These are phyloP conservation scores for Hydrozoanthus gracilis DNA, from an alignment of 92 coral and sea anemone species.

Conservation along the genomic window DNA sequence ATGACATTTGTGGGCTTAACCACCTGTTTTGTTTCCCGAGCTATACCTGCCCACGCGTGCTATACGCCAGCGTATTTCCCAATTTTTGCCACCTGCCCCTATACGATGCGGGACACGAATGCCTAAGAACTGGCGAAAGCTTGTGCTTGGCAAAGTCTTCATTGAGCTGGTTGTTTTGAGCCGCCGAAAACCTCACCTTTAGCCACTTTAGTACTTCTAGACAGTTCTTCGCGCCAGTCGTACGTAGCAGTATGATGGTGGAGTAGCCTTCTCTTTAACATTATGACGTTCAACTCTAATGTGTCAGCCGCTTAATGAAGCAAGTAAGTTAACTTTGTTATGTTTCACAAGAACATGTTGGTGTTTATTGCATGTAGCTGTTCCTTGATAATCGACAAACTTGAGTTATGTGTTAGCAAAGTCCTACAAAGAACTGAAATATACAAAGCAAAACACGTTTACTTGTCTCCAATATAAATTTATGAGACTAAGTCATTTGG, in stretches of 20 bases:
- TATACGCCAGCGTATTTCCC: slow-evolving; percentile 20
- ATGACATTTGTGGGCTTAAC: slow-evolving; percentile 14
- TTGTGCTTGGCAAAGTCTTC: neutral
- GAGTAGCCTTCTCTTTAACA: neutral
- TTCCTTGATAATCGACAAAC: no score
- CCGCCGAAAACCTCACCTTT: neutral
- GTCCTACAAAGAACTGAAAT: no score
- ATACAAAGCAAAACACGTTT: no score
- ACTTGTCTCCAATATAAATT: no score
- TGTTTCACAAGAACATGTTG: no score
- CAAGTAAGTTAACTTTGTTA: slow-evolving; percentile 19
- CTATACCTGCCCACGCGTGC: slow-evolving; percentile 3
- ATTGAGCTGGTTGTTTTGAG: neutral
- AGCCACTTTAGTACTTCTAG: neutral
- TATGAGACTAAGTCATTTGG: no score
- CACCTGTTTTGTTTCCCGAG: slow-evolving; percentile 6
- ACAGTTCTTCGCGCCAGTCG: neutral
- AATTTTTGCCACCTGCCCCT: neutral
- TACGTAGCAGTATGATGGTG: neutral
- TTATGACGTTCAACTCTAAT: neutral
- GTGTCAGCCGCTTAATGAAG: neutral
- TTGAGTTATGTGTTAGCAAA: no score
- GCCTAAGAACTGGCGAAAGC: neutral
- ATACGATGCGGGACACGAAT: slow-evolving; percentile 11
- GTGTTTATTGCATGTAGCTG: no score